Base-by-base conservation (phyloP, 64 coral and sea anemone genomes). In the Catalaphyllia jardinei region DNA sequence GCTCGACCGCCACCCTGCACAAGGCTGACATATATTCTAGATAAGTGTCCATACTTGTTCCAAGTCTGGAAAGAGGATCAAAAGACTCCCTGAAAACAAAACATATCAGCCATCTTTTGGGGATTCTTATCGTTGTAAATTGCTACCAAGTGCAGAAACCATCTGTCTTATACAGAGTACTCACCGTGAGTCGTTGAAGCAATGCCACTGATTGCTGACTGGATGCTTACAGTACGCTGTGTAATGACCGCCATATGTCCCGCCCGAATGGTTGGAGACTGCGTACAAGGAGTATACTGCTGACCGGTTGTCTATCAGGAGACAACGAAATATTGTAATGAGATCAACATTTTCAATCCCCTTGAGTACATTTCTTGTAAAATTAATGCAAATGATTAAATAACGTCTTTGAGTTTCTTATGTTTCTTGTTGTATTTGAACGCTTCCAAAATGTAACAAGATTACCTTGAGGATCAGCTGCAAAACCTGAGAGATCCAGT, bases 141-240 rank as follows among this genome's bases (percentile, higher is more conserved):
- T 39, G 13, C 13, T 9, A 55, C 52, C 8, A 9, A 55, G 52
- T 55, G 52, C 52, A 1, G 54, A 57, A 57, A 57, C 15, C 54
- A 57, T 57, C 54, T 57, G 0, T 50, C 18, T 76, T 78, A 59
- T 8, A 24, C 10, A 10, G 17, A 57, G 30, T 87, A 61, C 90
- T 71, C 72, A 99, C 97, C 97, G 92, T 29, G 97, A 99, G 28
- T 99, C 97, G 76, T 99, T 99, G 62, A 95, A 99, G 75, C 93
- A 93, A 78, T 99, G 91, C 97, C 97, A 99, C 24, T 95, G 86
- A 8, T 85, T 75, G n/a, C 90, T 91, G 12, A 93, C n/a, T n/a
- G 97, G 97, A 29, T 99, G 97, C 27, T 87, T 93, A 77, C 97
- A 99, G 60, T 99, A 93, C 16, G 97, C 97, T 49, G 94, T 99